Evolutionary conservation across 2,113 vertebrate species (phyloP).

Genomic region (Amblyopsis rosae): DNA sequence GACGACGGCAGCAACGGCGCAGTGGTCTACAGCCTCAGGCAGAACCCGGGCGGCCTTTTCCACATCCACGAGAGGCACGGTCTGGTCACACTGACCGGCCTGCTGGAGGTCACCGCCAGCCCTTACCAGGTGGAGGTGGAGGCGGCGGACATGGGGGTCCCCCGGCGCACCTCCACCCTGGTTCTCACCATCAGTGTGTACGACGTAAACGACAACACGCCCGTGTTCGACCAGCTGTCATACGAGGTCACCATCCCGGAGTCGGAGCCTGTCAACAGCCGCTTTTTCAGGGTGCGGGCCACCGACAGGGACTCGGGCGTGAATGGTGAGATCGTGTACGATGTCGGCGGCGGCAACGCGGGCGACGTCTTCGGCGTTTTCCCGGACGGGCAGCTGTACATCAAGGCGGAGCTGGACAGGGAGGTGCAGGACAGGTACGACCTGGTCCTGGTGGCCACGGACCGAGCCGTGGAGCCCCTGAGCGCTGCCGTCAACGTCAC

Average conservation of each 20-base stretch:
- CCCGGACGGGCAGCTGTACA: conserved; percentile 95
- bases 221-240: conserved; percentile 94
- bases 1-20: conserved; percentile 91
- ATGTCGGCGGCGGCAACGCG: conserved; percentile 87
- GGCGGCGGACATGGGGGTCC: conserved; percentile 90
- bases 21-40: conserved; percentile 89
- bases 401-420: conserved; percentile 93
- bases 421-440: conserved; percentile 90
- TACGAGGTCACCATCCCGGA: conserved; percentile 93
- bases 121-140: conserved; percentile 91
- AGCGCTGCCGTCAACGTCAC: conserved; percentile 90
- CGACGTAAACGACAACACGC: conserved; percentile 94
- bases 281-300: conserved; percentile 94
- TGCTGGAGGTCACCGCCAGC: conserved; percentile 85
- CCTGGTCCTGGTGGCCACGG: conserved; percentile 86
- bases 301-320: conserved; percentile 91
- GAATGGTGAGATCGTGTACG: conserved; percentile 93
- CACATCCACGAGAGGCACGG: conserved; percentile 85
- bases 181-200: conserved; percentile 90
- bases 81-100: conserved; percentile 83
- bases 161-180: conserved; percentile 84
- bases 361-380: conserved; percentile 94
- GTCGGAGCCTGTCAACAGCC: conserved; percentile 92
- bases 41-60: conserved; percentile 90
- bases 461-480: conserved; percentile 90